Conservation (phyloP, 2,888 invertebrate genomes). For the Dynastes hyllus region DNA sequence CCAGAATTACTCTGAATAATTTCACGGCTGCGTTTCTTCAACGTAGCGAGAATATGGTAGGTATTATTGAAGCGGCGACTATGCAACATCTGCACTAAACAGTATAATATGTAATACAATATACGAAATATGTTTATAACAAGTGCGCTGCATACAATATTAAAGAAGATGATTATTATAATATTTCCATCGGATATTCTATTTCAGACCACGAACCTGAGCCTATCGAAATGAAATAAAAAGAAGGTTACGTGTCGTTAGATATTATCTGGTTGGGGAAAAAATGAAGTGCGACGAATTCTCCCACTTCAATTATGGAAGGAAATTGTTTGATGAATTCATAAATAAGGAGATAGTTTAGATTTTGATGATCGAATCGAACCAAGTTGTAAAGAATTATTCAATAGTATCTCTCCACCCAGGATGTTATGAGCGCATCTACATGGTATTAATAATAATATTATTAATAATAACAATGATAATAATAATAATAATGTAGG, state of each 20-base stretch:
- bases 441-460: too few species aligned
- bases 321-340: slow-evolving; percentile 30
- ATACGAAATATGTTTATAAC: too few species aligned
- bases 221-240: not conserved
- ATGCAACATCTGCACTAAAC: not conserved
- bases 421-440: too few species aligned
- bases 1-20: slow-evolving; percentile 64
- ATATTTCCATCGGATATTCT: not conserved
- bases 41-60: not conserved
- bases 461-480: too few species aligned
- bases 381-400: too few species aligned
- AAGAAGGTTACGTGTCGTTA: not conserved
- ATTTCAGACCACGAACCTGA: not conserved
- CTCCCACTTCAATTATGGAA: slow-evolving; percentile 13
- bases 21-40: slow-evolving; percentile 62
- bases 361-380: not conserved
- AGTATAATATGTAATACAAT: too few species aligned
- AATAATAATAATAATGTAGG: too few species aligned
- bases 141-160: not conserved
- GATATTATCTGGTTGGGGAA: not conserved
- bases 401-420: too few species aligned
- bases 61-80: not conserved
- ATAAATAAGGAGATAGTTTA: not conserved
- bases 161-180: not conserved
- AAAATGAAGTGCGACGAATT: not conserved